Conservation (phyloP, 2,888 invertebrate species). For the Tanypteryx hageni region DNA sequence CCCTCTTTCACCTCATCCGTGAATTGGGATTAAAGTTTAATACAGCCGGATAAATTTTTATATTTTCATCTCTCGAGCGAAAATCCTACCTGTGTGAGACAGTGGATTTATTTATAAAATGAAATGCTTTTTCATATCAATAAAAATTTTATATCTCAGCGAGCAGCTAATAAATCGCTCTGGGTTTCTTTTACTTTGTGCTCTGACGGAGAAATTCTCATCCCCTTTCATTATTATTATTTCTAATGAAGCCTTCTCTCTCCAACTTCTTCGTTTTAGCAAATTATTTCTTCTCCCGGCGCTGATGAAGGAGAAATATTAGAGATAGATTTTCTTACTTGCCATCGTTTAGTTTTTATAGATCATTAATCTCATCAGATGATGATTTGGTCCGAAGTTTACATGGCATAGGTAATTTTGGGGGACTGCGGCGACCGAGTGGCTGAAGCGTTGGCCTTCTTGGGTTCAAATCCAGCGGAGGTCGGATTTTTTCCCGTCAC, state of each 20-base stretch:
- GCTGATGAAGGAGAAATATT: background rate
- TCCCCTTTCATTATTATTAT: background rate
- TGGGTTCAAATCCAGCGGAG: too few species aligned
- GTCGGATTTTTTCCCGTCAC: too few species aligned
- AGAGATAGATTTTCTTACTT: background rate
- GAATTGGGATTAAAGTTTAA: background rate
- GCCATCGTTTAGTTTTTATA: too few species aligned
- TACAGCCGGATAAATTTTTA: background rate
- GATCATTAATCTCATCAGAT: too few species aligned
- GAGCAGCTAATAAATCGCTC: background rate
- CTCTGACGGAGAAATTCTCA: background rate
- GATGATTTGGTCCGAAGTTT: too few species aligned
- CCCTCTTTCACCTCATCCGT: background rate
- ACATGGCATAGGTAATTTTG: too few species aligned
- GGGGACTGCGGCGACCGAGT: too few species aligned
- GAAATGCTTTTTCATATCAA: background rate
- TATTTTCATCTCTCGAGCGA: background rate
- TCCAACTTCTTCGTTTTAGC: background rate
- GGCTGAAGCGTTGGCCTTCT: too few species aligned
- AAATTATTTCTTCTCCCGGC: background rate
- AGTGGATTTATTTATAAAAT: constrained; percentile 8
- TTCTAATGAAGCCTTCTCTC: background rate
- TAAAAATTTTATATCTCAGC: background rate
- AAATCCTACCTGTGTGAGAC: background rate
- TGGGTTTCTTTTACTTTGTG: background rate